Percentiles rank a stretch among this genome's conserved stretches.
phyloP scores from a whole-genome alignment of 2,888 invertebrate species.

The Tetheella fluctuosa region DNA sequence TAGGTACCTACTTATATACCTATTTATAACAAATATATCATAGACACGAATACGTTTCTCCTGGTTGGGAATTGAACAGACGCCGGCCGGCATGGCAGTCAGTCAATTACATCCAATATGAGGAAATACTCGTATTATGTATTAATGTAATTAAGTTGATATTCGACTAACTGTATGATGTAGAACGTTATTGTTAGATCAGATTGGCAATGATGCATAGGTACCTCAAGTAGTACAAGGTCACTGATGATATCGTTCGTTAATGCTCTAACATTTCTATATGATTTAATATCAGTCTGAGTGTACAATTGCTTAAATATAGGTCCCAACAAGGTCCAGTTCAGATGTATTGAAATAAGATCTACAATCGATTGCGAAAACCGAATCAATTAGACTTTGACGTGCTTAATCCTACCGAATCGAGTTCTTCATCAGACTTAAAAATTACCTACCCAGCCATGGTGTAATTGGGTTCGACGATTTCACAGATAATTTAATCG shows the following conservation, averaged over 20 bases:
- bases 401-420: slow-evolving; percentile 26
- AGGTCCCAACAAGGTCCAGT: slow-evolving; percentile 20
- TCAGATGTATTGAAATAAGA: slow-evolving; percentile 18
- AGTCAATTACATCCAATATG: no score
- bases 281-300: slow-evolving; percentile 35
- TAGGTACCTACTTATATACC: no score
- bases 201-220: slow-evolving; percentile 21
- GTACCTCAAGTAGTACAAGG: slow-evolving; percentile 45
- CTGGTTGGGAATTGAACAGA: no score
- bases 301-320: slow-evolving; percentile 30
- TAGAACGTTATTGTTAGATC: no score
- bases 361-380: slow-evolving; percentile 35
- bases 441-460: slow-evolving; percentile 16
- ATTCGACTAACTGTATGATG: no score
- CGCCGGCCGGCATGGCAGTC: no score
- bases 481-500: slow-evolving; percentile 26
- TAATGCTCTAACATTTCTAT: slow-evolving; percentile 33
- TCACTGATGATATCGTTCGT: slow-evolving; percentile 40
- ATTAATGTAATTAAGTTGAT: no score
- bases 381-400: slow-evolving; percentile 24
- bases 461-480: slow-evolving; percentile 28
- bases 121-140: no score
- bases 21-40: no score
- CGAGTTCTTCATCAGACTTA: slow-evolving; percentile 19
- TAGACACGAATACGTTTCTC: no score